These are phyloP conservation scores for Indicator maculatus DNA, from an alignment of 2,113 vertebrate species.

Conservation along the genomic window DNA sequence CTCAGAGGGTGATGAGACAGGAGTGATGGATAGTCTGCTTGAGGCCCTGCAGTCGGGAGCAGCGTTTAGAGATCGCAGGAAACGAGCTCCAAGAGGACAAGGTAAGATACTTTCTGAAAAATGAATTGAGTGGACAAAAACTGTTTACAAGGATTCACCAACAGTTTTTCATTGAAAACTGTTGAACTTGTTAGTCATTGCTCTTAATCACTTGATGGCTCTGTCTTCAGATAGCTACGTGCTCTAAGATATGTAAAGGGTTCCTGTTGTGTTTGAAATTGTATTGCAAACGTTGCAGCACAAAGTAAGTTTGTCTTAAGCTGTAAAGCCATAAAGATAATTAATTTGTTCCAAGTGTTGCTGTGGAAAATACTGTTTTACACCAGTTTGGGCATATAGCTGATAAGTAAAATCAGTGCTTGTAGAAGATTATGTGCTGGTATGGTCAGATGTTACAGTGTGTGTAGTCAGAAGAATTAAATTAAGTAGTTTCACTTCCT, in stretches of 20 bases:
- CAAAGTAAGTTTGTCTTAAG: background rate
- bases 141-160: background rate
- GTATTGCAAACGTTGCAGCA: background rate
- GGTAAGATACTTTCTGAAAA: constrained; percentile 47
- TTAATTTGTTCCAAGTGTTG: background rate
- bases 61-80: constrained; percentile 96
- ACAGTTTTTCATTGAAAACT: background rate
- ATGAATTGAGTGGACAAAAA: accelerated
- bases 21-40: constrained; percentile 98
- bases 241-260: background rate
- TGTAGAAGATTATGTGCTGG: background rate
- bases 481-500: background rate
- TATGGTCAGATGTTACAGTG: background rate
- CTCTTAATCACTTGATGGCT: background rate
- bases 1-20: constrained; percentile 95
- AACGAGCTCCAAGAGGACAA: constrained; percentile 86
- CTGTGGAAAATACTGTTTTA: background rate
- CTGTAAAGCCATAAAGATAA: background rate
- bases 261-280: background rate
- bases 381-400: background rate
- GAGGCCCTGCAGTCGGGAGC: constrained; percentile 96
- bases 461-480: background rate
- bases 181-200: background rate
- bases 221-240: background rate
- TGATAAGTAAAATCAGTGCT: too few relatives aligned